phyloP scores from a whole-genome alignment of 2,113 vertebrate genomes.

The Tupaia tana region DNA sequence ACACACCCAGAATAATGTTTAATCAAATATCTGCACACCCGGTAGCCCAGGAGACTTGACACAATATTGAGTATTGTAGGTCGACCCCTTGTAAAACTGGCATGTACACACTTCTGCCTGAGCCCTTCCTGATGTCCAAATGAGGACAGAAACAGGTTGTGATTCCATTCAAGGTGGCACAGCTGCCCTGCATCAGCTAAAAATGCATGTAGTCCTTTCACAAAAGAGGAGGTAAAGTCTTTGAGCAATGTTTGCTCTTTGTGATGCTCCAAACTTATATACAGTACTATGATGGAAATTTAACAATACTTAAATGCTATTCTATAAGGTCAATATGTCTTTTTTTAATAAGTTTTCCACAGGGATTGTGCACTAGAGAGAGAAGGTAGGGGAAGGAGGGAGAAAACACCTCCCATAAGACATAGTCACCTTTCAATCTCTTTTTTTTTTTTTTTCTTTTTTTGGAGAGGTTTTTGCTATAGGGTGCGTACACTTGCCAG shows the following conservation, averaged over 20 bases:
- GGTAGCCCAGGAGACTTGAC: not conserved
- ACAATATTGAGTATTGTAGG: not conserved
- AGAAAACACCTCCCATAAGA: no score
- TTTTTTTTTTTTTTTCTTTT: no score
- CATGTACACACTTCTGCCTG: no score
- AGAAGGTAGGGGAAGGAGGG: no score
- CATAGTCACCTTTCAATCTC: no score
- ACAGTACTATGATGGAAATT: not conserved
- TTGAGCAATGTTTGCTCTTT: not conserved
- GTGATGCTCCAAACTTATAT: not conserved
- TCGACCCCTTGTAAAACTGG: no score
- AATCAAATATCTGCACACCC: not conserved
- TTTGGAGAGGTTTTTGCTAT: no score
- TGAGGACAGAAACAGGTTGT: not conserved
- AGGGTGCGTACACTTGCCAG: no score
- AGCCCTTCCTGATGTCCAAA: not conserved
- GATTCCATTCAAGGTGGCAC: no score
- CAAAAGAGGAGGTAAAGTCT: not conserved
- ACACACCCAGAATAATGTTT: not conserved
- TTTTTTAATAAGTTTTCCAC: no score
- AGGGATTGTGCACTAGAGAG: no score
- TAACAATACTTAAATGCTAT: not conserved
- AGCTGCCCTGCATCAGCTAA: not conserved
- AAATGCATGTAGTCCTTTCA: not conserved
- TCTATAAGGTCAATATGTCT: not conserved